These are phyloP conservation scores for Luperina nickerlii DNA, from an alignment of 2,888 invertebrate species.

Conservation along the genomic window DNA sequence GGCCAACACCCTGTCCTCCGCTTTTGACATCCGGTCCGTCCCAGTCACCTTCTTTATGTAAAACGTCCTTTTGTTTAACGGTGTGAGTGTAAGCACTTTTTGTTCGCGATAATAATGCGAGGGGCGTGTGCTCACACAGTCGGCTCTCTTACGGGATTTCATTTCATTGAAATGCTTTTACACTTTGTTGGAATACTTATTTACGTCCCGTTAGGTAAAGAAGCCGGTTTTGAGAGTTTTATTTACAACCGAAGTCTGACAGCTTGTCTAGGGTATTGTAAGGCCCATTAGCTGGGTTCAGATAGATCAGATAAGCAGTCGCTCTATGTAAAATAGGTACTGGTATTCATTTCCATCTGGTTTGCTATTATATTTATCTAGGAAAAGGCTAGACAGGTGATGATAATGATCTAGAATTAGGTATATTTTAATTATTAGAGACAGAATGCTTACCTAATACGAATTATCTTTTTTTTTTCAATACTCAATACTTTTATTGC, in stretches of 20 bases:
- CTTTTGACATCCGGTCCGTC: too few relatives aligned
- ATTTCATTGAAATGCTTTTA: slow-evolving; percentile 8
- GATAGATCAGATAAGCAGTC: not conserved
- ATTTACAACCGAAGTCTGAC: not conserved
- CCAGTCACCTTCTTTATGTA: slow-evolving; percentile 5
- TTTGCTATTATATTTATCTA: not conserved
- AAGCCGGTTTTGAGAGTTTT: not conserved
- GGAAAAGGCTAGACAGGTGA: not conserved
- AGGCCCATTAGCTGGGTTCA: not conserved
- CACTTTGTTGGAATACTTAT: not conserved
- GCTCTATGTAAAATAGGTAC: not conserved
- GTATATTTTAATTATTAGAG: not conserved
- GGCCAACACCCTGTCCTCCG: too few relatives aligned
- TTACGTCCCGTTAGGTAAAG: not conserved
- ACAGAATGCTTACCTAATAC: not conserved
- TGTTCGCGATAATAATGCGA: slow-evolving; percentile 35
- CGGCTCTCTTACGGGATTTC: slow-evolving; percentile 25
- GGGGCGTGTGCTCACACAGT: slow-evolving; percentile 1
- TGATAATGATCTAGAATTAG: not conserved
- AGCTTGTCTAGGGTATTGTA: not conserved
- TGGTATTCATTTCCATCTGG: not conserved
- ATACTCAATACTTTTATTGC: too few relatives aligned
- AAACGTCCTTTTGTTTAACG: slow-evolving; percentile 36
- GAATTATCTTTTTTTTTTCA: not conserved
- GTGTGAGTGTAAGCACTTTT: slow-evolving; percentile 50